Conservation (phyloP, 2,797 vertebrate genomes). For the Ispidina picta region DNA sequence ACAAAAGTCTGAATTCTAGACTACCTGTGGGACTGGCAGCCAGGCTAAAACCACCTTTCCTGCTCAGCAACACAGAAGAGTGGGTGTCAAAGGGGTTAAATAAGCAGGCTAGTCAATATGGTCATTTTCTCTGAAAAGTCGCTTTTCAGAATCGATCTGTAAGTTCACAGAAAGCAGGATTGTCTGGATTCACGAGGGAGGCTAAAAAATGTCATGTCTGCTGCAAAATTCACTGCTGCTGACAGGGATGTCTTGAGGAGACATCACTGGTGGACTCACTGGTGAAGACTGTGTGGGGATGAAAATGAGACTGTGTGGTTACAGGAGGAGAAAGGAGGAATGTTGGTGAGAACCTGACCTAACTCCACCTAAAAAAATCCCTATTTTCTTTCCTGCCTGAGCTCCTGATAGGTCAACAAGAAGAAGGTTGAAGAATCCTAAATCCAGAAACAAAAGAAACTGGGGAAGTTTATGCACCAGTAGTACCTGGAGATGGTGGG, state of each 20-base stretch:
- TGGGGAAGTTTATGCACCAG: fast-evolving
- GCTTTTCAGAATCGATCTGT: neutral
- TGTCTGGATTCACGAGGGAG: neutral
- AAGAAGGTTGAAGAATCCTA: neutral
- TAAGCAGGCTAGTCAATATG: neutral
- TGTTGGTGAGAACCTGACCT: too few species aligned
- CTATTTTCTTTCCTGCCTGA: neutral
- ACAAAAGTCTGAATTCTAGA: neutral
- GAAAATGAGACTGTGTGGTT: neutral
- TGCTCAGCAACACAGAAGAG: neutral
- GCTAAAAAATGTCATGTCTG: neutral
- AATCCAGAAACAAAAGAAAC: neutral
- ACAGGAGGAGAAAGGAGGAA: neutral
- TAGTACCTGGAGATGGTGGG: too few species aligned
- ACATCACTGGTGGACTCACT: neutral
- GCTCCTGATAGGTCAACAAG: neutral
- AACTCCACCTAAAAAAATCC: fast-evolving
- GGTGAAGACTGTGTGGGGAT: neutral
- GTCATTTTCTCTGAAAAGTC: neutral
- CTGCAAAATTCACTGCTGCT: neutral
- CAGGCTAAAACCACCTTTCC: constrained; percentile 9
- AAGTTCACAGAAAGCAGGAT: neutral
- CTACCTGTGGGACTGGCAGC: neutral
- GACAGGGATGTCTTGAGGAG: neutral
- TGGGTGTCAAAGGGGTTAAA: neutral